Conservation (phyloP, 2,113 vertebrate species). For the Chionodraco myersi region DNA sequence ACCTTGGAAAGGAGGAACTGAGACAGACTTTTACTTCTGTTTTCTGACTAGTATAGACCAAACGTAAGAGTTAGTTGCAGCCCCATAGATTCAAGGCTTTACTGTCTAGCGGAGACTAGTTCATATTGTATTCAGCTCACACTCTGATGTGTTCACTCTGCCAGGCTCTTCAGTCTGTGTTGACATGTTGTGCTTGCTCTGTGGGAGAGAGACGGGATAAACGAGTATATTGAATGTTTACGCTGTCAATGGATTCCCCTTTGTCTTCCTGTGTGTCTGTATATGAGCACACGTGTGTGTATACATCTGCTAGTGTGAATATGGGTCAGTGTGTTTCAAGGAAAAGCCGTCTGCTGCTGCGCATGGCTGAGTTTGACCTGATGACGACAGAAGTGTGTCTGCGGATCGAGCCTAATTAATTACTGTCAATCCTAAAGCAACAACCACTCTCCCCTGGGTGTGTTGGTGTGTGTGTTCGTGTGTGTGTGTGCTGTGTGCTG, state of each 20-base stretch:
- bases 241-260: conserved; percentile 1
- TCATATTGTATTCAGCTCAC: neutral
- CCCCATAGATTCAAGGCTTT: no score
- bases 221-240: neutral
- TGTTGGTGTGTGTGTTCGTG: conserved; percentile 16
- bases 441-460: no score
- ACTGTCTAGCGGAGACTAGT: neutral
- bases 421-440: conserved; percentile 32
- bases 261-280: conserved; percentile 30
- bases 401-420: conserved; percentile 42
- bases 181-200: neutral
- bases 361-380: conserved; percentile 26
- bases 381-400: conserved; percentile 41
- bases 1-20: no score
- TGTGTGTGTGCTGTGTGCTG: conserved; percentile 19
- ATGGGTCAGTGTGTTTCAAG: conserved; percentile 38
- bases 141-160: conserved; percentile 10
- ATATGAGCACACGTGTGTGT: conserved; percentile 8
- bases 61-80: no score
- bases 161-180: conserved; percentile 9
- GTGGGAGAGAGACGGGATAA: neutral
- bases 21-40: no score
- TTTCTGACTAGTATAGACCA: no score
- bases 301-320: conserved; percentile 17
- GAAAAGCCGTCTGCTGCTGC: neutral